Base-by-base conservation (phyloP, 2,888 invertebrate genomes). In the Spisula subtruncata region DNA sequence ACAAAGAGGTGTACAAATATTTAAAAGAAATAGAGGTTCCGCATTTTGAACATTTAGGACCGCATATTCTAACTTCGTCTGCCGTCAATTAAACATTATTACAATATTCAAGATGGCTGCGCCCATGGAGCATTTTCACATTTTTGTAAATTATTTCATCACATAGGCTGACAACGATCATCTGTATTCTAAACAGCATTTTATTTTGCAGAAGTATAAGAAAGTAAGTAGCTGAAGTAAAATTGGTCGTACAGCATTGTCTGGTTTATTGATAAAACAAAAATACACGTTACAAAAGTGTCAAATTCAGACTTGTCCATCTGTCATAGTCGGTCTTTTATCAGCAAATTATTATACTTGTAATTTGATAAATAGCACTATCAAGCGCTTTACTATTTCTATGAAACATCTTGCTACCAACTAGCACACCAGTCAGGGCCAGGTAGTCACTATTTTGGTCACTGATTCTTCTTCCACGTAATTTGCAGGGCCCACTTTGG, bases 51-150 rank as follows among this genome's bases (percentile, higher is more conserved):
- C 41, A 5, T 41, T 41, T 41, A 54, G 54, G 54, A 54, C 54
- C 54, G 54, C 54, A 54, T 54, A 54, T 54, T 54, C 54, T 56
- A 56, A 0, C 20, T n/a, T 20, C 5, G 56, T 56, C 6, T 0
- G 5, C 56, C 56, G 56, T n/a, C n/a, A 5, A 18, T 1, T 56
- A 56, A 14, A 18, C 20, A 56, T 56, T 20, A 20, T 54, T n/a
- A 56, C 56, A 56, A 32, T 75, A 75, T 89, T 35, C 89, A 89
- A 86, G 82, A 89, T 89, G 89, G 60, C 89, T 86, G 89, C 89
- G 86, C 86, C 89, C 89, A 89, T 54, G 81, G 16, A 66, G 25
- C 32, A 79, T 46, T 85, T 51, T 46, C 25, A 18, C n/a, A 8
- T 14, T 46, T 41, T 46, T 20, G 12, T 8, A 48, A 25, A 46